Evolutionary conservation across 2,113 vertebrate genomes (phyloP).

Genomic region (Diphyllodes magnificus): DNA sequence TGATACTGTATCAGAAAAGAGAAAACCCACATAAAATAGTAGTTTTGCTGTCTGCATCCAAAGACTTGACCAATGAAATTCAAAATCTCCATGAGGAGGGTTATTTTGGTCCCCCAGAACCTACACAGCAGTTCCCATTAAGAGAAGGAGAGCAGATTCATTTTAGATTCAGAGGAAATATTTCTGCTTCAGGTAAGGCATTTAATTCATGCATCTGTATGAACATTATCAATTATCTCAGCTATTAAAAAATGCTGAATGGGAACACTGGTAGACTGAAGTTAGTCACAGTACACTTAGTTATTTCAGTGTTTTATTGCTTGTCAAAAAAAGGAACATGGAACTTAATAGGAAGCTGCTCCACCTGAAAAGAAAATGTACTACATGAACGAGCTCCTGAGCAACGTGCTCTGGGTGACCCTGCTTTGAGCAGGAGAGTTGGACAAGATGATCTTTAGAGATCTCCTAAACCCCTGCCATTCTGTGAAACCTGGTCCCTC

Average conservation of each 20-base stretch:
- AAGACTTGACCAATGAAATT: slow-evolving; percentile 74
- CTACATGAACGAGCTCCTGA: neutral
- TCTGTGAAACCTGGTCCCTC: neutral
- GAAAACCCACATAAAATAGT: slow-evolving; percentile 67
- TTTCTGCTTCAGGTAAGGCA: slow-evolving; percentile 77
- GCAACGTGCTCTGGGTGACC: neutral
- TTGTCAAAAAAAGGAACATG: neutral
- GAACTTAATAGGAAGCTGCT: neutral
- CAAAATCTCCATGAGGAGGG: slow-evolving; percentile 65
- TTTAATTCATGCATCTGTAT: neutral
- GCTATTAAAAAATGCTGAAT: neutral
- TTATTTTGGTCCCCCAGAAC: slow-evolving; percentile 70
- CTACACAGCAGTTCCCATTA: slow-evolving; percentile 74
- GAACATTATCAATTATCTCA: neutral
- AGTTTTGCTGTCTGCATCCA: slow-evolving; percentile 71
- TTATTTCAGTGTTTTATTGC: neutral
- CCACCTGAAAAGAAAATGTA: neutral
- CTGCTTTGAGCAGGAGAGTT: neutral
- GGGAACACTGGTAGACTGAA: neutral
- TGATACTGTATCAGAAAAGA: slow-evolving; percentile 67
- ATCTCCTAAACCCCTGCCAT: neutral
- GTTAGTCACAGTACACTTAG: neutral
- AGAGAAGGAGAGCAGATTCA: slow-evolving; percentile 83
- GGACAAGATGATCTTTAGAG: neutral
- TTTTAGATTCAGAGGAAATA: slow-evolving; percentile 83